Base-by-base conservation (phyloP, 2,888 invertebrate genomes). In the Apoda limacodes region DNA sequence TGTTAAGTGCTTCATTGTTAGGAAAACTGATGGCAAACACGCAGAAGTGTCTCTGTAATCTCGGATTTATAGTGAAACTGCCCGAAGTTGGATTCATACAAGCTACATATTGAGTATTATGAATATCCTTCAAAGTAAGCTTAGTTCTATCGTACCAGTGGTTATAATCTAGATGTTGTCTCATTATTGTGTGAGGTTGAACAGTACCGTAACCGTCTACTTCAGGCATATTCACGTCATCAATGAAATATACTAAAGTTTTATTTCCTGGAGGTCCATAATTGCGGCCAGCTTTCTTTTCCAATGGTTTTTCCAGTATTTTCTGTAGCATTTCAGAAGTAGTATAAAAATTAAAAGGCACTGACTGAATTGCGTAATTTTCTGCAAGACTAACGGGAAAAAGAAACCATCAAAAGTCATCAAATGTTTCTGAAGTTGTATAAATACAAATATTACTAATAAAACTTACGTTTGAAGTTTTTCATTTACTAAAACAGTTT, bases 21-120 rank as follows among this genome's bases (percentile, higher is more conserved):
- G 94, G 94, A 46, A 88, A 89, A 63, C 89, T 90, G 20, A 94
- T 88, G 2, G 93, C 93, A 59, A 94, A 92, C 0, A 94, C 93
- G 52, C 92, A 88, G 58, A 95, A 95, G 61, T 95, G 94, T 28
- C 94, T 82, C 61, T 97, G 96, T 5, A 98, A 82, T 41, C 98
- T 84, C 0, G 97, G 94, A 78, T 97, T 96, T 43, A 98, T 95
- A 3, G 96, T 96, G 55, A 98, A 98, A 56, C 95, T 95, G 26
- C 98, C 98, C 13, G 97, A 95, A 0, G 97, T 97, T 0, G 98
- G 98, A 75, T 98, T 98, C 97, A 98, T 98, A 61, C 96, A 96
- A 17, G 95, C 91, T 9, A 98, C 91, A 57, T 98, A 98, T 62
- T 98, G 98, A 35, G 96, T 96, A 57, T 96, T 97, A 63, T 95